Evolutionary conservation across 2,113 vertebrate genomes (phyloP).

Genomic region (Labeo rohita): DNA sequence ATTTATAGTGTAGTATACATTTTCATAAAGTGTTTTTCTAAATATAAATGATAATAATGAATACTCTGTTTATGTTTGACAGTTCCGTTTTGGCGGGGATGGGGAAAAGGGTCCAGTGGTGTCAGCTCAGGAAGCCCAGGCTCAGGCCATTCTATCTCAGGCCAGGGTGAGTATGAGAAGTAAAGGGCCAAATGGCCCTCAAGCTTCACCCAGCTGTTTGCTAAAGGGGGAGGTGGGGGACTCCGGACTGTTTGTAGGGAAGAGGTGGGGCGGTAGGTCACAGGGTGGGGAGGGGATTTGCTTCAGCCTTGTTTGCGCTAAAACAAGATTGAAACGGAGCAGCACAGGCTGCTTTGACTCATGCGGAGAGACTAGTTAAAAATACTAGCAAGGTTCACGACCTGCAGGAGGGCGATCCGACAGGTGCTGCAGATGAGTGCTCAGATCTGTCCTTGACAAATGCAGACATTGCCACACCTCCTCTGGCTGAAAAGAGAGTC

Average conservation of each 20-base stretch:
- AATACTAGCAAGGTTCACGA: conserved; percentile 63
- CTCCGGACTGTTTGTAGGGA: not conserved
- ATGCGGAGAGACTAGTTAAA: conserved; percentile 68
- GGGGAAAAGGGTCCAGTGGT: conserved; percentile 92
- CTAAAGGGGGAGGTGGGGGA: conserved; percentile 27
- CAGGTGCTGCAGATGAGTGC: conserved; percentile 66
- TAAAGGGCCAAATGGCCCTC: conserved; percentile 25
- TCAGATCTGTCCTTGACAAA: conserved; percentile 3
- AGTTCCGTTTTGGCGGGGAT: conserved; percentile 96
- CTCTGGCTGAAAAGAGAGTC: not conserved
- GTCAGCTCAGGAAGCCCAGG: conserved; percentile 95
- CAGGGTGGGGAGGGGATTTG: not conserved
- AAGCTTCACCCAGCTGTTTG: conserved; percentile 56
- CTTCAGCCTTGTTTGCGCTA: conserved; percentile 54
- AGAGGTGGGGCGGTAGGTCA: conserved; percentile 4
- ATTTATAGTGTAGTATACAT: not conserved
- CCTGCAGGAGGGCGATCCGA: conserved; percentile 59
- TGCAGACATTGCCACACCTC: not conserved
- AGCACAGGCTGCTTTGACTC: conserved; percentile 64
- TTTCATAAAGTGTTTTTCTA: not conserved
- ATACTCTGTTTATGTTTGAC: conserved; percentile 22
- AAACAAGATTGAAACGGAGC: conserved; percentile 60
- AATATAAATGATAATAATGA: not conserved
- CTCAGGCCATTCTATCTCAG: conserved; percentile 97
- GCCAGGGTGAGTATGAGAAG: conserved; percentile 87